phyloP scores from a whole-genome alignment of 2,888 invertebrate species.

The Gandaritis pyraliata region DNA sequence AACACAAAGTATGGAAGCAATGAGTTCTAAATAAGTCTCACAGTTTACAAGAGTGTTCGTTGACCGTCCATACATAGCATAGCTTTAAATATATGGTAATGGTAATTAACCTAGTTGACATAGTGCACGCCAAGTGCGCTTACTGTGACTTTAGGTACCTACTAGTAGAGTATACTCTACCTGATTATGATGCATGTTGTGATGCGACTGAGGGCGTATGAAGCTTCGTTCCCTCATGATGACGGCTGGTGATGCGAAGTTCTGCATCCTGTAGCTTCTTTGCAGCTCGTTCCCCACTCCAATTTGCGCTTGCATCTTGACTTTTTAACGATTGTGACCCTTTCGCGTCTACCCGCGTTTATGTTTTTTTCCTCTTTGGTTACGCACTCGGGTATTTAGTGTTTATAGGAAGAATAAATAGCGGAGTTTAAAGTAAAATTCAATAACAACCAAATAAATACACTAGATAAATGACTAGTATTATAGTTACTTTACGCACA shows the following conservation, averaged over 20 bases:
- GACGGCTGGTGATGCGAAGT: constrained; percentile 83
- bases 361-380: constrained; percentile 60
- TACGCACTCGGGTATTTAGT: constrained; percentile 55
- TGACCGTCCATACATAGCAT: too few relatives aligned
- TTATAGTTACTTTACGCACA: constrained; percentile 72
- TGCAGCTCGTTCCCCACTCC: constrained; percentile 76
- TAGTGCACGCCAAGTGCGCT: too few relatives aligned
- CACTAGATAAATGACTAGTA: constrained; percentile 84
- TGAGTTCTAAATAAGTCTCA: too few relatives aligned
- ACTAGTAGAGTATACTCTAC: constrained; percentile 47
- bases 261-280: constrained; percentile 82
- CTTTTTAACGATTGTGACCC: constrained; percentile 40
- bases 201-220: constrained; percentile 85
- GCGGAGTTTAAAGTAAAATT: constrained; percentile 41
- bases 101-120: too few relatives aligned
- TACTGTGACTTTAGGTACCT: too few relatives aligned
- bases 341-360: constrained; percentile 24
- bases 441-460: constrained; percentile 65
- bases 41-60: too few relatives aligned
- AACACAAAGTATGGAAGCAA: too few relatives aligned
- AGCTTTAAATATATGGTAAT: too few relatives aligned
- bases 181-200: constrained; percentile 84
- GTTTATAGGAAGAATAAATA: constrained; percentile 35
- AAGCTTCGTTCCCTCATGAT: constrained; percentile 89
- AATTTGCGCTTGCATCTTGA: constrained; percentile 77